Conservation (phyloP, 2,888 invertebrate genomes). For the Orthosia gothica region DNA sequence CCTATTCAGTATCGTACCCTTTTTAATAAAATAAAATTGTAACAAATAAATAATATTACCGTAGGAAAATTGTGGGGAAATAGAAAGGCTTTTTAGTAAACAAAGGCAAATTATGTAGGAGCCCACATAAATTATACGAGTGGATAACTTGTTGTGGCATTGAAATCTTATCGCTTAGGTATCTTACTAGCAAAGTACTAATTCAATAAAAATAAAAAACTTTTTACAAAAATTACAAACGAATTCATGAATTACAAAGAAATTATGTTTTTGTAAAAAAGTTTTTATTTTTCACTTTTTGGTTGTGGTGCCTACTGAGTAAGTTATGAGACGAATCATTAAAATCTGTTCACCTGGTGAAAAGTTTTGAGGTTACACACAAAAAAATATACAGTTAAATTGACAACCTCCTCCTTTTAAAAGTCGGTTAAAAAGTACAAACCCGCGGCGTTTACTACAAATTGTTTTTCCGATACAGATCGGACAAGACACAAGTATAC, state of each 20-base stretch:
- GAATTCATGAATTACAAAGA: too few relatives aligned
- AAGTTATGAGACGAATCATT: too few relatives aligned
- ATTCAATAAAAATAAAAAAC: constrained; percentile 8
- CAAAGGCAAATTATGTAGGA: constrained; percentile 38
- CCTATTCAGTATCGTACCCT: constrained; percentile 59
- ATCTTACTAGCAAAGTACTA: constrained; percentile 30
- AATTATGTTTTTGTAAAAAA: too few relatives aligned
- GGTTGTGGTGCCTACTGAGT: too few relatives aligned
- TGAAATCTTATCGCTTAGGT: constrained; percentile 49
- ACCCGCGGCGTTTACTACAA: background rate
- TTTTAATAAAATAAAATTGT: constrained; percentile 69
- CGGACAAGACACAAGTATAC: background rate
- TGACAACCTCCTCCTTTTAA: too few relatives aligned
- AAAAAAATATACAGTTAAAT: too few relatives aligned
- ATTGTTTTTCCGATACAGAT: constrained; percentile 20
- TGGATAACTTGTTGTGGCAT: constrained; percentile 54
- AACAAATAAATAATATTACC: constrained; percentile 58
- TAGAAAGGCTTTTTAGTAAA: constrained; percentile 46
- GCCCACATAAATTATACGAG: constrained; percentile 54
- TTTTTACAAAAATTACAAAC: too few relatives aligned
- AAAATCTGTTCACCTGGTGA: too few relatives aligned
- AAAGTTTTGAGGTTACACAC: too few relatives aligned
- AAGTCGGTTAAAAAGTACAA: background rate
- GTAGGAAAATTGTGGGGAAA: constrained; percentile 42
- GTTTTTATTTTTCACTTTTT: too few relatives aligned